Evolutionary conservation across 2,797 vertebrate genomes (phyloP), one percentile per base, ranked within the genome.

Genomic region (Neostethus bicornis): DNA sequence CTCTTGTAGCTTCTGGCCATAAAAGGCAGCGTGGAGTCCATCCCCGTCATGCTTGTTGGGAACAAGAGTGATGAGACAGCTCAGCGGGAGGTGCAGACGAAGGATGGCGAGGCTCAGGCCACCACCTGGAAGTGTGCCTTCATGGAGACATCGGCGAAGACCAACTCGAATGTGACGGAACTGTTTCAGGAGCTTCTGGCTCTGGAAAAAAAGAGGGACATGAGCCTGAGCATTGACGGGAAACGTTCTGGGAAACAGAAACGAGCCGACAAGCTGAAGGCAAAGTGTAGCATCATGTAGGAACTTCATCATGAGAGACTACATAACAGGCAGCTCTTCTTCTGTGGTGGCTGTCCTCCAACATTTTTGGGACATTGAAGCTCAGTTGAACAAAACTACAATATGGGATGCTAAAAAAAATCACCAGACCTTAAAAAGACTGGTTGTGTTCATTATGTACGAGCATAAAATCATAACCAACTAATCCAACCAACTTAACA

Each of bases 91-190:
- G 94, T 97, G 85, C 92, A 95, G 70, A 90, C 88, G 7, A 83
- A 89, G 31, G 94, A 95, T 20, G 95, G 94, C 0, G 94, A 96
- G 78, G 92, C 94, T 0, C 51, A 96, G 92, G 95, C 96, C 43
- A 84, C 89, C 68, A 75, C 91, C 71, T 97, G 96, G 96, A 95
- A 95, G 59, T 96, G 95, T 57, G 93, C 94, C 79, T 97, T 96
- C 90, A 96, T 96, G 95, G 96, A 97, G 87, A 97, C 96, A 2
- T 97, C 96, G 0, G 96, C 96, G 84, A 97, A 97, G 91, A 96
- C 93, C 70, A 96, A 97, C 92, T 90, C 93, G 92, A 97, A 97
- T 6, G 95, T 97, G 67, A 95, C 94, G 66, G 95, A 97, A 86
- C 93, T 97, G 63, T 97, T 97, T 89, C 96, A 97, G 87, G 93